Evolutionary conservation across 2,113 vertebrate genomes (phyloP).

Genomic region (Dolichallabes microphthalmus): DNA sequence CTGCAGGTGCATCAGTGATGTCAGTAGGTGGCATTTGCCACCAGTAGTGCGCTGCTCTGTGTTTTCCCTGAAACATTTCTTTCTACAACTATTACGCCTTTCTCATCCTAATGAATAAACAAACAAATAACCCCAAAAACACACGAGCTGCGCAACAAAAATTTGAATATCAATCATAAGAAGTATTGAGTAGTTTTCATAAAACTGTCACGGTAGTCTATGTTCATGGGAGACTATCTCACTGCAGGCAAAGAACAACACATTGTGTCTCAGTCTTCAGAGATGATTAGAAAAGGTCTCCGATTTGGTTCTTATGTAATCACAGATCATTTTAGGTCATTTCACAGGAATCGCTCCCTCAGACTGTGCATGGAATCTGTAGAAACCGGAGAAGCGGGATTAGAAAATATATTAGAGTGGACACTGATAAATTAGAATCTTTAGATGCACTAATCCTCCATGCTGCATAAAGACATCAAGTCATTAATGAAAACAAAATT

Average conservation of each 20-base stretch:
- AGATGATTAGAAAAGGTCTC: conserved; percentile 1
- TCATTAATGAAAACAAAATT: conserved; percentile 51
- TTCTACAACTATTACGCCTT: conserved; percentile 15
- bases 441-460: conserved; percentile 44
- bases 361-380: not conserved
- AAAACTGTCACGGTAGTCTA: conserved; percentile 9
- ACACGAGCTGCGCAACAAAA: not conserved
- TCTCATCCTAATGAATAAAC: not conserved
- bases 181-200: not conserved
- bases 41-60: not conserved
- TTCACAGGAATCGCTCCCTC: conserved; percentile 17
- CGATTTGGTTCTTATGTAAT: conserved; percentile 9
- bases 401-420: conserved; percentile 26
- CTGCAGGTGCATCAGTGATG: not conserved
- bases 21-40: conserved; percentile 18
- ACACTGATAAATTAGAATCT: conserved; percentile 44
- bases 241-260: conserved; percentile 17
- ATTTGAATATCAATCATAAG: conserved; percentile 7
- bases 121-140: not conserved
- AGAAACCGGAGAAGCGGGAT: conserved; percentile 13
- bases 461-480: conserved; percentile 53
- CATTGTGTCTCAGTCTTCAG: conserved; percentile 10
- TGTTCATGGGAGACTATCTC: conserved; percentile 20
- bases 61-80: not conserved
- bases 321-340: not conserved